Percentiles rank a stretch among this genome's conserved stretches.
Conservation (phyloP, 2,797 vertebrate genomes). For the Scolopax bukidnonensis region DNA sequence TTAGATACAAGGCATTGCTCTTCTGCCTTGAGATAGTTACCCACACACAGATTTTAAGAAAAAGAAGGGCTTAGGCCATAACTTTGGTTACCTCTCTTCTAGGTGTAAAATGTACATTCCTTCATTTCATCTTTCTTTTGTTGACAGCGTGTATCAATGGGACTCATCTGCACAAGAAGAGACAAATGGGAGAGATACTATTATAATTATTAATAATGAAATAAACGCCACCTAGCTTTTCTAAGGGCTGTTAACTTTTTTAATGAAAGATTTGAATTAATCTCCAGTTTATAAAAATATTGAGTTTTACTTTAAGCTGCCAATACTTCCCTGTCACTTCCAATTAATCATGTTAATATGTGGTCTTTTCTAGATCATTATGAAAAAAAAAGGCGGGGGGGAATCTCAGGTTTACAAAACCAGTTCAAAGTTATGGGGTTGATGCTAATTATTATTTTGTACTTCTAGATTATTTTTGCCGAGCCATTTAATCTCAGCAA, state of each 20-base stretch:
- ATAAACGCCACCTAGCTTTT: constrained; percentile 7
- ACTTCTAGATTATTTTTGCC: background rate
- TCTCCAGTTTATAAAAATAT: background rate
- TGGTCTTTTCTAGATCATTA: background rate
- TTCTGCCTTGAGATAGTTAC: background rate
- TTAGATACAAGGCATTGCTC: background rate
- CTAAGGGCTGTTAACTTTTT: background rate
- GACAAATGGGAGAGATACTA: background rate
- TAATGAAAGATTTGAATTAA: background rate
- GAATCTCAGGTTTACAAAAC: background rate
- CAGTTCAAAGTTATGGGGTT: background rate
- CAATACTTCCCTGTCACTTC: background rate
- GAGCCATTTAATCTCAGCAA: background rate
- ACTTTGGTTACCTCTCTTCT: background rate
- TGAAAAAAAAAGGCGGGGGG: background rate
- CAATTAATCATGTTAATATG: background rate
- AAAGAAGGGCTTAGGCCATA: background rate
- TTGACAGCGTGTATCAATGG: background rate
- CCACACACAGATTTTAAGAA: background rate
- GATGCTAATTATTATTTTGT: background rate
- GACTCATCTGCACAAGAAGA: background rate
- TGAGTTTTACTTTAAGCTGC: background rate
- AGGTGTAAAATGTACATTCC: background rate
- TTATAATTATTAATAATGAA: background rate
- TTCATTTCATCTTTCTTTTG: background rate